Conservation (phyloP, 2,888 invertebrate genomes). For the Zootermopsis nevadensis region DNA sequence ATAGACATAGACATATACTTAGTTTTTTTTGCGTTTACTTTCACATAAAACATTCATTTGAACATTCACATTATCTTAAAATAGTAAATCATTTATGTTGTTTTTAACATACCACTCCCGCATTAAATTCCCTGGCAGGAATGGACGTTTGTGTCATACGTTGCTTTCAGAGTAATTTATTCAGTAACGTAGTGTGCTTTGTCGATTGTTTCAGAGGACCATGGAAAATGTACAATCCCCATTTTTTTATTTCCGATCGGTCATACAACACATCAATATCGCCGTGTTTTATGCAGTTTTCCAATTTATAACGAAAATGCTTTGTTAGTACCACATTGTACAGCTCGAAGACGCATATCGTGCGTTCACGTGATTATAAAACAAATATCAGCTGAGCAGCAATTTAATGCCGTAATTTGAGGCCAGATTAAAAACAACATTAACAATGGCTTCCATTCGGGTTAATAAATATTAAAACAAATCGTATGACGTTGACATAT, state of each 20-base stretch:
- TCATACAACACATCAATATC: conserved; percentile 14
- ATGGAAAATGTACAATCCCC: conserved; percentile 11
- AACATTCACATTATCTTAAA: too few species aligned
- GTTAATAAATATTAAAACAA: conserved; percentile 16
- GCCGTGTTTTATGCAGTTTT: conserved; percentile 5
- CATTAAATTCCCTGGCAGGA: too few species aligned
- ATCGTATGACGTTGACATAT: neutral
- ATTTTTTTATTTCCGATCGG: neutral
- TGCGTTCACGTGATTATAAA: conserved; percentile 19
- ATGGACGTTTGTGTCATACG: too few species aligned
- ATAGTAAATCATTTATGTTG: too few species aligned
- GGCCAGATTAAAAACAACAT: conserved; percentile 27
- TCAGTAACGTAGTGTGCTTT: neutral
- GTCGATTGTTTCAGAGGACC: conserved; percentile 19
- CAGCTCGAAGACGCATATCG: neutral
- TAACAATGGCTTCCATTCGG: neutral
- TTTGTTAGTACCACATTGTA: conserved; percentile 20
- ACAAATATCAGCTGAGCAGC: conserved; percentile 20
- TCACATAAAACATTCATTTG: too few species aligned
- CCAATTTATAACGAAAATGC: conserved; percentile 25
- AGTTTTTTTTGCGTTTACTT: too few species aligned
- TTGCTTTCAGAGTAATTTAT: too few species aligned
- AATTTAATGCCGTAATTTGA: conserved; percentile 22
- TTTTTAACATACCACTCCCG: too few species aligned
- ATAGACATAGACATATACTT: too few species aligned